Evolutionary conservation across 2,113 vertebrate genomes (phyloP).

Genomic region (Bagarius yarrelli): DNA sequence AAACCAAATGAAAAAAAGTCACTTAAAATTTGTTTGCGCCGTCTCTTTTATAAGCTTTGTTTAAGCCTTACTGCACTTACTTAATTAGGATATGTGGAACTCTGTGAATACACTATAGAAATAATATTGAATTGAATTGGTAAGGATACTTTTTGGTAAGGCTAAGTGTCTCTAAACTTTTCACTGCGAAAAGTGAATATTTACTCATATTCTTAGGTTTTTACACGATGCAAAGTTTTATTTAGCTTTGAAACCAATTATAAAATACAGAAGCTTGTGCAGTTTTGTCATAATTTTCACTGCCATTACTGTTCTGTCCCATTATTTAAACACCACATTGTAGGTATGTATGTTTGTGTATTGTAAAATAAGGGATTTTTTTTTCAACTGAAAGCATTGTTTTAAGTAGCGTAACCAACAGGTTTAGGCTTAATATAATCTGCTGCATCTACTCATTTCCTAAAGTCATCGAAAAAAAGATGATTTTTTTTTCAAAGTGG

Average conservation of each 20-base stretch:
- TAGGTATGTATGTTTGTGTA: not conserved
- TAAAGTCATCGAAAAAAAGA: not conserved
- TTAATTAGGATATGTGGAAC: too few species aligned
- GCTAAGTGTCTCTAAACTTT: too few species aligned
- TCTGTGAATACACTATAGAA: too few species aligned
- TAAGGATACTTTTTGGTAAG: too few species aligned
- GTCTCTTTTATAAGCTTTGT: too few species aligned
- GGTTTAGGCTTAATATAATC: not conserved
- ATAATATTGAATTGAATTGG: too few species aligned
- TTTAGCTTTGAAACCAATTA: not conserved
- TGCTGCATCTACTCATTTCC: not conserved
- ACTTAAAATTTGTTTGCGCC: not conserved
- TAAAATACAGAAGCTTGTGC: not conserved
- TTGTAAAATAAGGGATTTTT: too few species aligned
- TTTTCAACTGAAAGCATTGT: not conserved
- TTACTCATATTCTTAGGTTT: slow-evolving; percentile 6
- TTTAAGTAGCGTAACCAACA: not conserved
- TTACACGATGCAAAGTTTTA: not conserved
- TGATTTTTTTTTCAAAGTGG: not conserved
- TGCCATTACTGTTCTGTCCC: not conserved
- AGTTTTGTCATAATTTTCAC: not conserved
- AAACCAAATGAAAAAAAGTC: not conserved
- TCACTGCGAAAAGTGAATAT: not conserved
- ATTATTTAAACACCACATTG: not conserved
- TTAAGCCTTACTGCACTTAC: too few species aligned